Base-by-base conservation (phyloP, 2,797 vertebrate genomes). In the Alauda arvensis region DNA sequence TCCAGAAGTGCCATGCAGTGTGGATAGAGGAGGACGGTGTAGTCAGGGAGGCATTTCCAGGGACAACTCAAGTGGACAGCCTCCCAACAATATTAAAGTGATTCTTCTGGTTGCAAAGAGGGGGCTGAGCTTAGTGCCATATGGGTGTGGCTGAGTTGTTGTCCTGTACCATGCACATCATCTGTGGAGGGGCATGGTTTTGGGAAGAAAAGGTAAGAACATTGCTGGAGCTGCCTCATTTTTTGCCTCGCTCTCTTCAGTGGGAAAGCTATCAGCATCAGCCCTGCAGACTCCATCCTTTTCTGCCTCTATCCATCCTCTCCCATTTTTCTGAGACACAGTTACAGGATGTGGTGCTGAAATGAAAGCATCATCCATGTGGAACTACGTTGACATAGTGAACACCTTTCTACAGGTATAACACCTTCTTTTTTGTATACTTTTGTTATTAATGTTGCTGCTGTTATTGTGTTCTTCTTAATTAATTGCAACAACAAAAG, bases 221-320 rank as follows among this genome's bases (percentile, higher is more conserved):
- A 7, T 11, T 25, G 40, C 29, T 53, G 40, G 33, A 53, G 18
- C 9, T 46, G 20, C 0, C 1, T 17, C 0, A 7, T 61, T 18
- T 61, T 59, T 31, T 68, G 14, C 25, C 34, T 68, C 0, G 0
- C 6, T 68, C 20, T 67, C 29, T 76, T 25, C 31, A 21, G 25
- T 3, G 33, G 46, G 11, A 39, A 60, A 40, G 29, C 33, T 75
- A 11, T 33, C 62, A 67, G 33, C 46, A 40, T 39, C 33, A 53
- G 40, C 33, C 29, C 10, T 60, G 33, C 17, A 67, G 31, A 40
- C 17, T 67, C 29, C 46, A 75, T 40, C 24, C 24, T 67, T 40
- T 83, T 66, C 24, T 75, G 40, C 11, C 19, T 75, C 14, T 5
- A 17, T 46, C 29, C 25, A 25, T 46, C 29, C 39, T 51, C n/a